These are phyloP conservation scores for Drosophila kanapiae DNA, from an alignment of 1,140 invertebrate genomes.

Conservation along the genomic window DNA sequence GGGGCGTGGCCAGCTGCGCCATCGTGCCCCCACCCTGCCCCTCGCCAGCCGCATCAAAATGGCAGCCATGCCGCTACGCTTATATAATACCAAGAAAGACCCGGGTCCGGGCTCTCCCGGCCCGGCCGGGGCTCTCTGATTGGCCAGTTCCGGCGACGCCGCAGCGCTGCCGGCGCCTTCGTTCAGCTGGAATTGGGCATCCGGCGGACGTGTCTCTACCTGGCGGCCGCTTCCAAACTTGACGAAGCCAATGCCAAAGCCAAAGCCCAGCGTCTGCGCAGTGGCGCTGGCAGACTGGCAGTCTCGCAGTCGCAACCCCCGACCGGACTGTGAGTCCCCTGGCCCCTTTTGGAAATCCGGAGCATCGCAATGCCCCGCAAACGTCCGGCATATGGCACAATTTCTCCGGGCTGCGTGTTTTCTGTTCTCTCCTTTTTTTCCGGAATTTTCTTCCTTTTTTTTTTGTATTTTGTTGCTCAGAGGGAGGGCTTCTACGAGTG, in stretches of 20 bases:
- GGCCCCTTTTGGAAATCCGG: conserved; percentile 1
- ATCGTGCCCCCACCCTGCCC: conserved; percentile 31
- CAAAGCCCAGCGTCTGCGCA: conserved; percentile 61
- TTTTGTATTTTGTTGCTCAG: conserved; percentile 3
- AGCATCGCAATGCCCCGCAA: conserved; percentile 65
- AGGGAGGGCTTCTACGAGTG: neutral
- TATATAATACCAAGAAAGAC: conserved; percentile 44
- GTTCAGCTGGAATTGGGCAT: conserved; percentile 80
- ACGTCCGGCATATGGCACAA: conserved; percentile 78
- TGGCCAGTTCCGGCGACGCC: conserved; percentile 34
- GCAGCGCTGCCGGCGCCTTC: conserved; percentile 59
- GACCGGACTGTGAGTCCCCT: neutral
- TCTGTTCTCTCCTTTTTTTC: conserved; percentile 8
- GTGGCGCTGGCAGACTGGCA: neutral
- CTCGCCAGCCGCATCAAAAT: conserved; percentile 49
- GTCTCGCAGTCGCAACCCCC: neutral
- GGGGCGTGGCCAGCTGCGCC: conserved; percentile 62
- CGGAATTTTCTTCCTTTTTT: conserved; percentile 8
- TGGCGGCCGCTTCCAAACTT: conserved; percentile 57
- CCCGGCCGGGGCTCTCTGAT: conserved; percentile 29
- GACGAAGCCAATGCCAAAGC: conserved; percentile 74
- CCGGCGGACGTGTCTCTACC: conserved; percentile 47
- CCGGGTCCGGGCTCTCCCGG: neutral
- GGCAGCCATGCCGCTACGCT: conserved; percentile 53
- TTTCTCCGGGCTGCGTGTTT: conserved; percentile 50